Evolutionary conservation across 2,797 vertebrate species (phyloP), one percentile per base, ranked within the genome.

Genomic region (Semaprochilodus insignis): DNA sequence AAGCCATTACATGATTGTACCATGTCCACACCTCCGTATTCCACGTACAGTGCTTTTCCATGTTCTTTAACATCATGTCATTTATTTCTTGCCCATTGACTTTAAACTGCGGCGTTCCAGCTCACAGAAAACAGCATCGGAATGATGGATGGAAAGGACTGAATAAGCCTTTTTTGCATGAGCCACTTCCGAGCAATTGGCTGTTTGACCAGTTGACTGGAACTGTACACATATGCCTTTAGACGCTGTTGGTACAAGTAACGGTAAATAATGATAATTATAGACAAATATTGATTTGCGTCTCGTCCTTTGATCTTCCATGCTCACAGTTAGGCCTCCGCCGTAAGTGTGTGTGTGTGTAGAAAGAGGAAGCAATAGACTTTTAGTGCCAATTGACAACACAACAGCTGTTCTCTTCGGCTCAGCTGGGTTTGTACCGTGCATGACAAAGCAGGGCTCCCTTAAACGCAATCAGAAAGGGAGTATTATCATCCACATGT

Each of bases 221-320:
- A 70, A 70, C 60, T 73, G 40, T 65, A 73, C 62, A 80, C 55
- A 62, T 31, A 31, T n/a, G 65, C 69, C 63, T 57, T n/a, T 69
- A 63, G 25, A 81, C 86, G 84, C 86, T 74, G 73, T 80, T 81
- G 85, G 80, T 66, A 83, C 86, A 91, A 89, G 91, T 90, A 85
- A 87, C 87, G 81, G 83, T 86, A 88, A 90, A 92, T 86, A 90
- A 80, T 69, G 88, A 88, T 88, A 87, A 89, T 92, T 89, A 88
- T 60, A 62, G 86, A 72, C 71, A 2, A 70, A 90, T 80, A 62
- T 67, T 85, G 81, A 85, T 85, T 75, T 70, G 78, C 83, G 54
- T 31, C 34, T 23, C 40, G 81, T 85, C 65, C 85, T 90, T 89
- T 91, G 82, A 89, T 90, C 82, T 91, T 80, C 34, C 60, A 66